Percentiles rank a stretch among this genome's conserved stretches.
Evolutionary conservation across 2,113 vertebrate genomes (phyloP).

Genomic region (Mixornis gularis): DNA sequence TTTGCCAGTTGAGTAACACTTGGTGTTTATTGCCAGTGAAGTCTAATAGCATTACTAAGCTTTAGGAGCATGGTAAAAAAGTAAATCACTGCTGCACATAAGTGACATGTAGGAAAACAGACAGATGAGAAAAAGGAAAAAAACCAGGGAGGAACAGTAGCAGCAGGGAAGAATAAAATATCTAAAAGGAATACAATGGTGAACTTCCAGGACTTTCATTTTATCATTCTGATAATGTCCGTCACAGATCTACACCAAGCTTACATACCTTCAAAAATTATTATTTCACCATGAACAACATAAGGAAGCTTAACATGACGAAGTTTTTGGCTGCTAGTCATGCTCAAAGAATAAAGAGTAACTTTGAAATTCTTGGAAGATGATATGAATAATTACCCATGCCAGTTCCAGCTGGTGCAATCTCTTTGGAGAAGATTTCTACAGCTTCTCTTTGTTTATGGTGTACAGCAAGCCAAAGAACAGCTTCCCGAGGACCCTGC

Average conservation of each 20-base stretch:
- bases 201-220: background rate
- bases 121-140: background rate
- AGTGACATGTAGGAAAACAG: background rate
- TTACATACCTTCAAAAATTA: background rate
- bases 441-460: constrained; percentile 82
- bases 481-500: constrained; percentile 76
- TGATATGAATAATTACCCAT: constrained; percentile 72
- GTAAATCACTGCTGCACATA: background rate
- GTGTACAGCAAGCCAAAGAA: constrained; percentile 82
- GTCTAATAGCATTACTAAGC: background rate
- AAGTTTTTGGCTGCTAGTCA: background rate
- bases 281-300: fast-evolving
- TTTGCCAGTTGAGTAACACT: background rate
- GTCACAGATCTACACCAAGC: background rate
- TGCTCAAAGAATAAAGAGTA: background rate
- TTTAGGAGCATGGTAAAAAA: background rate
- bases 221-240: background rate
- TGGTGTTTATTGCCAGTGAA: background rate
- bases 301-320: background rate
- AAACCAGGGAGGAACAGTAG: background rate
- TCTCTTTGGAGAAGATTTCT: constrained; percentile 82
- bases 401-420: constrained; percentile 82
- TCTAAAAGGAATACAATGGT: background rate
- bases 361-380: background rate
- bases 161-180: background rate